Evolutionary conservation across 1,140 invertebrate species (phyloP).

Genomic region (Drosophila pseudoananassae): DNA sequence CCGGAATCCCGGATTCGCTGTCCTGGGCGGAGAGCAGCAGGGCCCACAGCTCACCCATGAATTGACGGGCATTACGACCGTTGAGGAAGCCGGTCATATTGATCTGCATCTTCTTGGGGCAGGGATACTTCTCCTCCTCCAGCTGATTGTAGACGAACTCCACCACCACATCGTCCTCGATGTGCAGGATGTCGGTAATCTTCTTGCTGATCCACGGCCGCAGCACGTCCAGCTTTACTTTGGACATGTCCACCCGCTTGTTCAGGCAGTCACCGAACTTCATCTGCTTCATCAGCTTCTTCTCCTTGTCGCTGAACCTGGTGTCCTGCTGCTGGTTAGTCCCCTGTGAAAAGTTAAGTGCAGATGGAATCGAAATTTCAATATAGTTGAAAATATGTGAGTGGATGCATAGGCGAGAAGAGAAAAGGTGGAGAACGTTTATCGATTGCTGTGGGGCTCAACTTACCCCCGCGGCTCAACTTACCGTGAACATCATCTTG

Average conservation of each 20-base stretch:
- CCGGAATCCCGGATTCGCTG: slow-evolving; percentile 96
- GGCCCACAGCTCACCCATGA: slow-evolving; percentile 99
- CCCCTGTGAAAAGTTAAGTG: slow-evolving; percentile 87
- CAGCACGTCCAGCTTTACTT: slow-evolving; percentile 98
- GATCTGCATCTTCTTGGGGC: slow-evolving; percentile 99
- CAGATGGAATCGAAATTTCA: background rate
- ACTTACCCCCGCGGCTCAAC: slow-evolving; percentile 31
- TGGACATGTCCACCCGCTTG: slow-evolving; percentile 98
- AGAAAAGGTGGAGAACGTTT: slow-evolving; percentile 17
- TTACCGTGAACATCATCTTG: slow-evolving; percentile 83
- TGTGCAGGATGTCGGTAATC: slow-evolving; percentile 96
- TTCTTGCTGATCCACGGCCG: slow-evolving; percentile 99
- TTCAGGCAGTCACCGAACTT: slow-evolving; percentile 97
- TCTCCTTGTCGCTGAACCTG: slow-evolving; percentile 99
- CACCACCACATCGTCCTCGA: slow-evolving; percentile 99
- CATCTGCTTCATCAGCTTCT: slow-evolving; percentile 99
- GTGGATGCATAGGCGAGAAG: background rate
- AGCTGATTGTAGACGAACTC: slow-evolving; percentile 99
- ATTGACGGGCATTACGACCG: slow-evolving; percentile 98
- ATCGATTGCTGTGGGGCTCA: slow-evolving; percentile 33
- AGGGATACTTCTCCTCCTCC: slow-evolving; percentile 95
- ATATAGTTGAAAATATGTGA: background rate
- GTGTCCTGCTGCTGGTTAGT: slow-evolving; percentile 99
- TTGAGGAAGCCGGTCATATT: slow-evolving; percentile 99
- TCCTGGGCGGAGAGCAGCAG: slow-evolving; percentile 97